phyloP scores from a whole-genome alignment of 2,797 vertebrate genomes.

The Coranthus polyacanthus region DNA sequence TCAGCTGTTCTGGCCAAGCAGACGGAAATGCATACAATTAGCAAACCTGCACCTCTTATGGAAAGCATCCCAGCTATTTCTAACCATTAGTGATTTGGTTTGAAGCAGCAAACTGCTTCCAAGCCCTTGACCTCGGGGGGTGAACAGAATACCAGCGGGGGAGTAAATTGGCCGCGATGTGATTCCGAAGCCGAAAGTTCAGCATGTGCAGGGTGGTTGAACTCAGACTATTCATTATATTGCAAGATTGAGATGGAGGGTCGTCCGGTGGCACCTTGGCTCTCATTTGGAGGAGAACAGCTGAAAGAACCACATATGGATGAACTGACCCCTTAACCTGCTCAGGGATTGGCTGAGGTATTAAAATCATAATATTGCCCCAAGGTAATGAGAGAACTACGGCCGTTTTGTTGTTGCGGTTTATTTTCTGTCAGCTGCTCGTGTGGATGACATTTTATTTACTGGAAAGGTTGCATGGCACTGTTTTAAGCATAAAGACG shows the following conservation, averaged over 20 bases:
- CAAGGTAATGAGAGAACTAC: conserved; percentile 58
- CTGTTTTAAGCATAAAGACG: conserved; percentile 46
- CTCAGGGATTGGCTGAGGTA: conserved; percentile 48
- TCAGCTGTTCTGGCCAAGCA: conserved; percentile 38
- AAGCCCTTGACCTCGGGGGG: conserved; percentile 65
- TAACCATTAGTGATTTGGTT: conserved; percentile 66
- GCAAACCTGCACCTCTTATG: conserved; percentile 40
- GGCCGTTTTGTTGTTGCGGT: conserved; percentile 42
- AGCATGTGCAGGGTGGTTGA: conserved; percentile 56
- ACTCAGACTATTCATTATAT: conserved; percentile 67
- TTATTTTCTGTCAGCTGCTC: conserved; percentile 57
- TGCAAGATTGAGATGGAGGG: conserved; percentile 61
- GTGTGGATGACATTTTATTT: conserved; percentile 72
- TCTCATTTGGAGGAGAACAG: conserved; percentile 57
- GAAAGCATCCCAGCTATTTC: conserved; percentile 61
- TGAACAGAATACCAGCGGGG: conserved; percentile 31
- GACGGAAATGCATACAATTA: conserved; percentile 58
- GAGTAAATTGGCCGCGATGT: conserved; percentile 67
- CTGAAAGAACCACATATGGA: conserved; percentile 66
- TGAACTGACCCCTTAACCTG: conserved; percentile 64
- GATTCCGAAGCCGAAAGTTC: conserved; percentile 69
- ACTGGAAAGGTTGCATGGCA: conserved; percentile 44
- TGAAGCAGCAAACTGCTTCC: conserved; percentile 65
- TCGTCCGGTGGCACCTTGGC: conserved; percentile 59
- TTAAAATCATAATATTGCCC: conserved; percentile 57